Percentiles rank a stretch among this genome's conserved stretches.
Conservation (phyloP, 53 echinoderm and acorn worm genomes). For the Echinarachnius parma region DNA sequence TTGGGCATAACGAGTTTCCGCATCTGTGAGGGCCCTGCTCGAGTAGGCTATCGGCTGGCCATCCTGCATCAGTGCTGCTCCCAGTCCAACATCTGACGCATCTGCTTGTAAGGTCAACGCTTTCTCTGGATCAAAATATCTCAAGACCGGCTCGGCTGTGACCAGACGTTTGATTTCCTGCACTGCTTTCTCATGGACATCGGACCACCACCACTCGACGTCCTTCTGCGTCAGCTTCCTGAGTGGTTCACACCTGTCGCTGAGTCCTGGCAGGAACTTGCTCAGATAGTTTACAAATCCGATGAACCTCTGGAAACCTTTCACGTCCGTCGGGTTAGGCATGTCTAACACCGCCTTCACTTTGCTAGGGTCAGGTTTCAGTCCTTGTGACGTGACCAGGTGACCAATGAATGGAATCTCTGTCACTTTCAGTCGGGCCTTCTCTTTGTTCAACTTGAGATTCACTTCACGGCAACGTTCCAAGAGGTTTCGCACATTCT, state of each 20-base stretch:
- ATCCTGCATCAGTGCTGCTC: conserved; percentile 57
- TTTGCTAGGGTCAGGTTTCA: conserved; percentile 35
- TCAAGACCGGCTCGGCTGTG: conserved; percentile 25
- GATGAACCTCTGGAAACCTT: conserved; percentile 44
- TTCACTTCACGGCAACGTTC: conserved; percentile 31
- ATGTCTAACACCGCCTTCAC: conserved; percentile 46
- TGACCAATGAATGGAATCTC: conserved; percentile 52
- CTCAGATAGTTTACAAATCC: conserved; percentile 51
- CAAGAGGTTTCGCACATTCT: conserved; percentile 23
- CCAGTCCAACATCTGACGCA: conserved; percentile 58
- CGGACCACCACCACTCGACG: conserved; percentile 19
- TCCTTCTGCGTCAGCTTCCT: conserved; percentile 26
- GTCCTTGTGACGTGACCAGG: conserved; percentile 23
- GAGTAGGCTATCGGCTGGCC: conserved; percentile 67
- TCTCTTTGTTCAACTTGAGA: conserved; percentile 40
- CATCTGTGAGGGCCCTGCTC: conserved; percentile 59
- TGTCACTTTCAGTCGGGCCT: conserved; percentile 10
- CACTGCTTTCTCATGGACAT: conserved; percentile 17
- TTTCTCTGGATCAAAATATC: conserved; percentile 36
- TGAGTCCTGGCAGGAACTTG: conserved; percentile 39
- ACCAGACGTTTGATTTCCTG: conserved; percentile 3
- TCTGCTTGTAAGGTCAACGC: conserved; percentile 51
- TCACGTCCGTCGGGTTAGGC: conserved; percentile 39
- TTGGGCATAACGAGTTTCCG: conserved; percentile 54
- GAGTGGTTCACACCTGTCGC: conserved; percentile 37